Evolutionary conservation across 2,888 invertebrate species (phyloP).

Genomic region (Diachrysia chrysitis): DNA sequence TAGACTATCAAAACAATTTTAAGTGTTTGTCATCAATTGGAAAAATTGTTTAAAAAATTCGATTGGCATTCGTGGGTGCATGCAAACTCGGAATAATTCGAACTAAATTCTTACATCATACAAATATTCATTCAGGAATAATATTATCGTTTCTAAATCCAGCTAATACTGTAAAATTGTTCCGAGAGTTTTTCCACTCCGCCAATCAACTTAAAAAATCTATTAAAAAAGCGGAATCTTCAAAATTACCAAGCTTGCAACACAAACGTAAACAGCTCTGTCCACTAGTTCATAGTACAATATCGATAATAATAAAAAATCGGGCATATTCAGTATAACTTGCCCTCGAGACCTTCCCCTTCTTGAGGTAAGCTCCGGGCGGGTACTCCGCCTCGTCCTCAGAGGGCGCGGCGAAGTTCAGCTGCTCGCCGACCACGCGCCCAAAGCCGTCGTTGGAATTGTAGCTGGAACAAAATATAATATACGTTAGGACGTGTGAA

Average conservation of each 20-base stretch:
- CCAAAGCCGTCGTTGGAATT: conserved; percentile 87
- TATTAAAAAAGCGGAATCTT: not conserved
- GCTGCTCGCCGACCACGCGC: conserved; percentile 82
- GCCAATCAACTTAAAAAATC: not conserved
- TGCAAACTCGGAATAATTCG: not conserved
- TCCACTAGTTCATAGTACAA: conserved; percentile 15
- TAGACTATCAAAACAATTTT: not conserved
- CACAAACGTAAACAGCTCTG: conserved; percentile 9
- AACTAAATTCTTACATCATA: not conserved
- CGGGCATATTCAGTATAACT: conserved; percentile 84
- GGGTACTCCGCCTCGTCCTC: conserved; percentile 93
- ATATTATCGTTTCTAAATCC: no score
- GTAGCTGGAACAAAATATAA: conserved; percentile 80
- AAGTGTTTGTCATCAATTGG: not conserved
- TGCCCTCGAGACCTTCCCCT: conserved; percentile 92
- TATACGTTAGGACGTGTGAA: not conserved
- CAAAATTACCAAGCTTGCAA: not conserved
- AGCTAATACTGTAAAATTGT: not conserved
- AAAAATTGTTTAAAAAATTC: not conserved
- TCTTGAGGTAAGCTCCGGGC: conserved; percentile 90
- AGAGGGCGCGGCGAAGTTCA: conserved; percentile 91
- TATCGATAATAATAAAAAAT: conserved; percentile 63
- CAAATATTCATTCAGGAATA: no score
- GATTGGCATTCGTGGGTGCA: not conserved
- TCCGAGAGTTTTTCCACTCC: not conserved